Conservation (phyloP, 2,113 vertebrate species). For the Eurystomus gularis region DNA sequence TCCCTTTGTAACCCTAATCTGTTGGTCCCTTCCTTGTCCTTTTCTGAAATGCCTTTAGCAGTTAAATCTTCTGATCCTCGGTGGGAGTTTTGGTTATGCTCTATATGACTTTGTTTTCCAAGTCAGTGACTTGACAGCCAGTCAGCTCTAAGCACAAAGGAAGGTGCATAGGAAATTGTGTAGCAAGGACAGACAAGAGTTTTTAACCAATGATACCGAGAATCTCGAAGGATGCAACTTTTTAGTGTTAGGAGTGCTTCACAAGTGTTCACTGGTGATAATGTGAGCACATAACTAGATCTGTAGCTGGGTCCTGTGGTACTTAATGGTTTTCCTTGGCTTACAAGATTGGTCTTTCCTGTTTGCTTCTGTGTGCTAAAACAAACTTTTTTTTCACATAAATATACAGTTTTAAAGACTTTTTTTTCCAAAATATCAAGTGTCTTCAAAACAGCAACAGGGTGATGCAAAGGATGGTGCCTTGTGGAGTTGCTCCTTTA, state of each 20-base stretch:
- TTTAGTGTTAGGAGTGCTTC: neutral
- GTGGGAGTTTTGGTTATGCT: conserved; percentile 2
- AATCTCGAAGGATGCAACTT: neutral
- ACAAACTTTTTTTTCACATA: neutral
- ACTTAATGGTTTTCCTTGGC: neutral
- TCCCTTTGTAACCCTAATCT: neutral
- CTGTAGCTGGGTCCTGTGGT: neutral
- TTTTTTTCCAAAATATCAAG: neutral
- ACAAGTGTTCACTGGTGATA: neutral
- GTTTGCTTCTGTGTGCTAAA: neutral
- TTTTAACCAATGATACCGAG: neutral
- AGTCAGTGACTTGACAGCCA: neutral
- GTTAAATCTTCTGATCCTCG: neutral
- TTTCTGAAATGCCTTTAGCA: neutral
- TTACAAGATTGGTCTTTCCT: neutral
- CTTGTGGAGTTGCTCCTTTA: neutral
- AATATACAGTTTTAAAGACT: neutral
- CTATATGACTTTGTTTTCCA: neutral
- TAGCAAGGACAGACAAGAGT: neutral
- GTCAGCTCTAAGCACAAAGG: neutral
- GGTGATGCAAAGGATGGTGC: neutral
- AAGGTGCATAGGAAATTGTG: neutral
- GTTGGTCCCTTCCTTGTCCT: neutral
- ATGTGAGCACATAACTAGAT: neutral
- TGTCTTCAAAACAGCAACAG: neutral